phyloP scores from a whole-genome alignment of 2,888 invertebrate genomes.

The Drosophila koepferae region DNA sequence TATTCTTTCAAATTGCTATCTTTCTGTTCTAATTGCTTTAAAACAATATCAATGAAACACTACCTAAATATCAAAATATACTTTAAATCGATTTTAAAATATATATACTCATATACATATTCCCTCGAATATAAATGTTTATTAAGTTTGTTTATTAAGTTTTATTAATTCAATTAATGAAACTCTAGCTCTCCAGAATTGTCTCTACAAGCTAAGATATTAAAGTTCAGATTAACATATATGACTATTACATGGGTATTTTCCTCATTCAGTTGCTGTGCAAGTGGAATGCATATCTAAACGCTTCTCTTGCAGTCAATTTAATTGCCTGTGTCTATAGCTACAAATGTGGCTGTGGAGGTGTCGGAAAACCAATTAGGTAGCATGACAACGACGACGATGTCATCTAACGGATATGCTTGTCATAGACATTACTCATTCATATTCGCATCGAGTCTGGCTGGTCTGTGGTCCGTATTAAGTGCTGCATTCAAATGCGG shows the following conservation, averaged over 20 bases:
- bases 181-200: too few species aligned
- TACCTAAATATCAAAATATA: too few species aligned
- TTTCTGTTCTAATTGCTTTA: too few species aligned
- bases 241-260: neutral
- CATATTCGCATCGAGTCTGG: constrained; percentile 9
- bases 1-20: too few species aligned
- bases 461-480: constrained; percentile 34
- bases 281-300: constrained; percentile 4
- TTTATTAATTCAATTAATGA: too few species aligned
- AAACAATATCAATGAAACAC: too few species aligned
- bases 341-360: neutral
- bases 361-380: constrained; percentile 43
- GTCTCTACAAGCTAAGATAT: too few species aligned
- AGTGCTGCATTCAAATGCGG: constrained; percentile 53
- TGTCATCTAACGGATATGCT: constrained; percentile 40
- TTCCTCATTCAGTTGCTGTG: neutral
- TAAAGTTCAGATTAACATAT: neutral
- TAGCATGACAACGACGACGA: constrained; percentile 27
- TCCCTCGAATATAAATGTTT: too few species aligned
- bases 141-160: too few species aligned
- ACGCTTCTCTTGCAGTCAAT: neutral
- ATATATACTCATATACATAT: too few species aligned
- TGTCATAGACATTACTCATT: constrained; percentile 23
- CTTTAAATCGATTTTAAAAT: too few species aligned
- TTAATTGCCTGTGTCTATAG: neutral